phyloP scores from a whole-genome alignment of 2,888 invertebrate species.

The Chrysopilus asiliformis region DNA sequence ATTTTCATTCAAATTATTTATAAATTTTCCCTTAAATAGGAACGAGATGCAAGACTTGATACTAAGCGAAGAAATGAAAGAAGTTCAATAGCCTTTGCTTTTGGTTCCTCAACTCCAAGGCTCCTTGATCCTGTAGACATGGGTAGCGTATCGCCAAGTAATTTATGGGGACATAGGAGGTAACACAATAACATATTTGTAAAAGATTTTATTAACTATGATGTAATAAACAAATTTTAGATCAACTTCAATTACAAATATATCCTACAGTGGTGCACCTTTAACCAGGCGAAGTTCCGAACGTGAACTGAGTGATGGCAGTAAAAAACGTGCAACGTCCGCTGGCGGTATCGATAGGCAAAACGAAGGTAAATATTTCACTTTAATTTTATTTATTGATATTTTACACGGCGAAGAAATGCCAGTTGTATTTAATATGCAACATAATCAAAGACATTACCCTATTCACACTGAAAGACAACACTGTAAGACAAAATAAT shows the following conservation, averaged over 20 bases:
- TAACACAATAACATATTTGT: too few relatives aligned
- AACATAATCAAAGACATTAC: too few relatives aligned
- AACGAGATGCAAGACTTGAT: slow-evolving; percentile 69
- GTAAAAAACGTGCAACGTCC: slow-evolving; percentile 63
- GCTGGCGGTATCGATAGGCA: slow-evolving; percentile 57
- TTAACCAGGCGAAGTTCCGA: slow-evolving; percentile 76
- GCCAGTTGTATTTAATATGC: too few relatives aligned
- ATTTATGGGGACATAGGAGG: slow-evolving; percentile 75
- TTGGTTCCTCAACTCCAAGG: slow-evolving; percentile 83
- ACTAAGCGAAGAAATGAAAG: slow-evolving; percentile 65
- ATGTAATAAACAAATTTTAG: too few relatives aligned
- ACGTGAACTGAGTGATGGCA: slow-evolving; percentile 55
- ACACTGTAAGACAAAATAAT: too few relatives aligned
- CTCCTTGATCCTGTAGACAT: slow-evolving; percentile 72
- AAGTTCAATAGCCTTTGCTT: slow-evolving; percentile 66
- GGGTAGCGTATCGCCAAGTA: slow-evolving; percentile 37
- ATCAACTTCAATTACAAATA: slow-evolving; percentile 82
- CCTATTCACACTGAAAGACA: too few relatives aligned
- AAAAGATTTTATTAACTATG: too few relatives aligned
- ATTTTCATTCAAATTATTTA: too few relatives aligned
- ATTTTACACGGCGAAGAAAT: too few relatives aligned
- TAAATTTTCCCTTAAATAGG: too few relatives aligned
- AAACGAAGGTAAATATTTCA: slow-evolving; percentile 41
- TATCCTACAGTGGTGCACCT: slow-evolving; percentile 63
- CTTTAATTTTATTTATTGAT: too few relatives aligned